A percentile compares a stretch with the other conserved stretches of the same genome.
Conservation (phyloP, 2,797 vertebrate species). For the Amphiprion clarkii region DNA sequence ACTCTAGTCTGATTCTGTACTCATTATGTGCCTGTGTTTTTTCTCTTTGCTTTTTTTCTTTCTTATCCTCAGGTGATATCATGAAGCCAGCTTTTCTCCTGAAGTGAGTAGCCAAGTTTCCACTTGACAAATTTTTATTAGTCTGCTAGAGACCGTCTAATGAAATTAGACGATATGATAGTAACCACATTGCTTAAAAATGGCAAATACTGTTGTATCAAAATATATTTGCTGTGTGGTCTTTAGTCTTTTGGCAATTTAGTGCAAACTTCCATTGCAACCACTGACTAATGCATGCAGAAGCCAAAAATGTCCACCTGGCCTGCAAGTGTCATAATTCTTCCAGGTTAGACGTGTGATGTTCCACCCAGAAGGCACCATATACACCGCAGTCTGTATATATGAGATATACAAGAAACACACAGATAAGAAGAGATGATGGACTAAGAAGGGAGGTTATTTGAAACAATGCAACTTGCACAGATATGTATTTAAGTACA, state of each 20-base stretch:
- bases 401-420: not conserved
- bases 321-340: not conserved
- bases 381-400: not conserved
- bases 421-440: not conserved
- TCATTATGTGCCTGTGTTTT: not conserved
- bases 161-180: not conserved
- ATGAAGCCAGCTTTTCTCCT: not conserved
- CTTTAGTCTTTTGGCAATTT: not conserved
- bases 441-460: not conserved
- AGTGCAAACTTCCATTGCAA: not conserved
- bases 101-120: not conserved
- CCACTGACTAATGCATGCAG: too few relatives aligned
- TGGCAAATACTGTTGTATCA: not conserved
- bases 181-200: not conserved
- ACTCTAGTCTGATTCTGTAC: not conserved
- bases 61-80: not conserved
- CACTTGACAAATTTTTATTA: not conserved
- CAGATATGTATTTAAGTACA: not conserved
- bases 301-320: not conserved
- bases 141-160: not conserved
- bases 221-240: not conserved
- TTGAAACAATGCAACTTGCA: not conserved
- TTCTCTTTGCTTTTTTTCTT: not conserved
- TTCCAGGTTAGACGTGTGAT: not conserved
- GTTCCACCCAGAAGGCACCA: not conserved